Evolutionary conservation across 1,140 invertebrate genomes (phyloP), one percentile per base, ranked within the genome.

Genomic region (Drosophila neocordata): DNA sequence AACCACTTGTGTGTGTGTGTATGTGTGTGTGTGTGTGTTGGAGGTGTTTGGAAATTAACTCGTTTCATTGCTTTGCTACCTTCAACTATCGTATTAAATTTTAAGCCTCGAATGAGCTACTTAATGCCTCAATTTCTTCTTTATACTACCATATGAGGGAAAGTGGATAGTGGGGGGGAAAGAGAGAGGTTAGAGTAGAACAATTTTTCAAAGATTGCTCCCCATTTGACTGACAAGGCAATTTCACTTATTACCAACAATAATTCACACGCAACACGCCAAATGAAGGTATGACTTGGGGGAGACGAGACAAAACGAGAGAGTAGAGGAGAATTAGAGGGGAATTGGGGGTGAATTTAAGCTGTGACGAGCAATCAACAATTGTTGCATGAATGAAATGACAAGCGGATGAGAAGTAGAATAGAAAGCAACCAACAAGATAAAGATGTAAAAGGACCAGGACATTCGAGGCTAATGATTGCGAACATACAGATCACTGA

Each of bases 341-440:
- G 31, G 8, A 22, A n/a, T 5, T 8, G 8, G 13, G n/a, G 55
- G 8, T 15, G 8, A 2, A 1, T 11, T 31, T 35, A 51, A 27
- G 57, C 62, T 44, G 9, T 65, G 62, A 44, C 65, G 68, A 62
- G 75, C 78, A 82, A 87, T 87, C 78, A 82, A 87, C 82, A 87
- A 87, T 87, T 87, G 78, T 87, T 87, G 82, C 82, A 88, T 87
- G 82, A 85, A 72, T 85, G 69, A 81, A 63, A 53, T 65, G 69
- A 59, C n/a, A 44, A 68, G 60, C 59, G 38, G 53, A 48, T 48
- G 41, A 48, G 41, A 48, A 48, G 15, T 3, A 48, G 41, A 20
- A 11, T 20, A 11, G 7, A 48, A 11, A 20, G 41, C 41, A 44
- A 13, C 5, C n/a, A 7, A 8, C 8, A 15, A 11, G 18, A 15